Conservation (phyloP, 1,140 invertebrate species). For the Eueides isabella region DNA sequence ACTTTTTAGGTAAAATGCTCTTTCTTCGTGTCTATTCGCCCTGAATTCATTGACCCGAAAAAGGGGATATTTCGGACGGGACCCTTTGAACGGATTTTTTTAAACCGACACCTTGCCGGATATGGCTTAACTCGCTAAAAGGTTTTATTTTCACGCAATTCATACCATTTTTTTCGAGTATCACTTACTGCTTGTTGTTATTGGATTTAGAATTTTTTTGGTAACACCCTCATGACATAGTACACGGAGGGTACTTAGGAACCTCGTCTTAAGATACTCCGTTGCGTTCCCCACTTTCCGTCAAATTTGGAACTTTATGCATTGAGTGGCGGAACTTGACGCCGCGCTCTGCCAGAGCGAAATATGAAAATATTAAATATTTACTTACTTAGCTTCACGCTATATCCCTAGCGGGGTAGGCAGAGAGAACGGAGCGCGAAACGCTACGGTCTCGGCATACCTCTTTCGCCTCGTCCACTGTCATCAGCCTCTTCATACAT, state of each 20-base stretch:
- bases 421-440: no score
- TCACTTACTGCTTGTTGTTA: no score
- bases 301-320: background rate
- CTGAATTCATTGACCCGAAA: background rate
- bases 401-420: no score
- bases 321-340: background rate
- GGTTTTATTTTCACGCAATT: background rate
- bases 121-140: background rate
- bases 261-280: background rate
- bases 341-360: background rate
- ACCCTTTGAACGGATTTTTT: background rate
- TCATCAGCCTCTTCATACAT: no score
- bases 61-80: constrained; percentile 2
- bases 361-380: background rate
- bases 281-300: background rate
- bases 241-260: no score
- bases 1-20: background rate
- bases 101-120: background rate
- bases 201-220: no score
- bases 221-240: no score
- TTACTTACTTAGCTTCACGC: no score
- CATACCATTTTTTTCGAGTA: background rate
- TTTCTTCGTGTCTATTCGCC: background rate
- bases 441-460: no score
- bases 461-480: no score